Percentiles rank a stretch among this genome's conserved stretches.
Conservation (phyloP, 2,888 invertebrate species). For the Papilio gigon region DNA sequence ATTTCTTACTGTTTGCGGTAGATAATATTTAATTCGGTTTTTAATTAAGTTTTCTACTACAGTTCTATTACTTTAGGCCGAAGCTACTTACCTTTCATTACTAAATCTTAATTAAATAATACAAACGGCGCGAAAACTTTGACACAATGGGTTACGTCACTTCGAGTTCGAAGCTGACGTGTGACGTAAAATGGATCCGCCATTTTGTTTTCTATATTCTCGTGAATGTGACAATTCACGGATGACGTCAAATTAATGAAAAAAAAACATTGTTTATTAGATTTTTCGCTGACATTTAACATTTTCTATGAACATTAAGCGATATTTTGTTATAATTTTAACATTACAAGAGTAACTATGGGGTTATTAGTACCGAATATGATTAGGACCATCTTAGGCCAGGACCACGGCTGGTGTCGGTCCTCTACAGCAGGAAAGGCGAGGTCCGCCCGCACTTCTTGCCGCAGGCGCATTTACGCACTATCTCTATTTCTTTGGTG, state of each 20-base stretch:
- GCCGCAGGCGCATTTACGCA: conserved; percentile 97
- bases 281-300: conserved; percentile 20
- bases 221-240: conserved; percentile 11
- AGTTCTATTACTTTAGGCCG: conserved; percentile 36
- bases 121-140: conserved; percentile 15
- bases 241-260: background rate
- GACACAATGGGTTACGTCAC: too few species aligned
- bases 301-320: background rate
- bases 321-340: background rate
- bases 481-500: conserved; percentile 97
- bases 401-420: background rate
- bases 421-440: conserved; percentile 62
- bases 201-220: background rate
- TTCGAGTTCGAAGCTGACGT: too few species aligned
- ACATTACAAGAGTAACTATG: background rate
- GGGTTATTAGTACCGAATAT: too few species aligned
- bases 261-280: conserved; percentile 25
- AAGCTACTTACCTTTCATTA: conserved; percentile 28
- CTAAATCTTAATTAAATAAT: conserved; percentile 10
- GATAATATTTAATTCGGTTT: conserved; percentile 37
- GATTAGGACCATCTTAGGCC: too few species aligned
- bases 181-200: background rate
- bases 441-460: conserved; percentile 86
- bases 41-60: conserved; percentile 27
- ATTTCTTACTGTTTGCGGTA: background rate